Evolutionary conservation across 1,140 invertebrate species (phyloP), one percentile per base, ranked within the genome.

Genomic region (Heliconius congener): DNA sequence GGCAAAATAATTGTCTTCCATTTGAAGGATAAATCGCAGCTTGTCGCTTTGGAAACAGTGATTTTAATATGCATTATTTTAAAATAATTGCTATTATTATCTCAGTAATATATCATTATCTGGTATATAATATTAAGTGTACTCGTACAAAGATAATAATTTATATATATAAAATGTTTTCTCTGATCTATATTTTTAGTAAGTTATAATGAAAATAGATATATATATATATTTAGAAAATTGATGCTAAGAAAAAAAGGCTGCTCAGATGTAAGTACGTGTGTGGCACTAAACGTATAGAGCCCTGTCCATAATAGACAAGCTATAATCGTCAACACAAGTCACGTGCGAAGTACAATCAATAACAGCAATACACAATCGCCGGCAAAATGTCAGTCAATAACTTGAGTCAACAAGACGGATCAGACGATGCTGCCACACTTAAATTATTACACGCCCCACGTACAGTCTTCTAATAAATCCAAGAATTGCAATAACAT

Each of bases 321-420:
- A 82, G 81, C 82, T 91, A 90, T 89, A 89, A 88, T 93, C 88
- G 85, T 78, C 86, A 81, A 93, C 87, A 91, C 91, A 90, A 90
- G 92, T 93, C 93, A 94, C 93, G 93, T 88, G 88, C 88, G 85
- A 84, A 89, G 84, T 88, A 92, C 91, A 93, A 93, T 93, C 92
- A 92, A 93, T 93, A 94, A 92, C 87, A 93, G 91, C 92, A 93
- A 94, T 93, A 93, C 87, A 94, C 91, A 91, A 94, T 91, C 88
- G 90, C 83, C 88, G 86, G 87, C 88, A 88, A 94, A 93, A 90
- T 88, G 85, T 84, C 89, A 85, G 89, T 89, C 91, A 93, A 94
- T 93, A 93, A 90, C 87, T 87, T 92, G 90, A 90, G 92, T 92
- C 88, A 93, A 93, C 93, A 94, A 86, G 81, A 86, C 81, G 82